Evolutionary conservation across 2,797 vertebrate genomes (phyloP).

Genomic region (Brachymystax lenok): DNA sequence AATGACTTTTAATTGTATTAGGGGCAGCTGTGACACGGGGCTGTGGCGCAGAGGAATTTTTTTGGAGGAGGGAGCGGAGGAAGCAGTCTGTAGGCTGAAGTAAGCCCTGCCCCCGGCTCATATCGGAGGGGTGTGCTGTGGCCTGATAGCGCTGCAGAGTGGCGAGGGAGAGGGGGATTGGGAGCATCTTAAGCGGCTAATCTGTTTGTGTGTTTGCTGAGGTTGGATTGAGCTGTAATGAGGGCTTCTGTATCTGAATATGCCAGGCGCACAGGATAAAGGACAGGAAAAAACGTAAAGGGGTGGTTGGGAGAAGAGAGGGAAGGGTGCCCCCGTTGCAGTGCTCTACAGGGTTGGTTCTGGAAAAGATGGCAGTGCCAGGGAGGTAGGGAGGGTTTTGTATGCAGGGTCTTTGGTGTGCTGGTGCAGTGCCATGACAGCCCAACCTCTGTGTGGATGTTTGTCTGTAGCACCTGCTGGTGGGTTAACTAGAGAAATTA

Average conservation of each 20-base stretch:
- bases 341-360: slow-evolving; percentile 29
- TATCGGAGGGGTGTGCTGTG: slow-evolving; percentile 81
- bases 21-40: slow-evolving; percentile 81
- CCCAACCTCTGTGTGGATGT: neutral
- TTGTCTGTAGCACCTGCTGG: slow-evolving; percentile 33
- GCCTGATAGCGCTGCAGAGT: slow-evolving; percentile 79
- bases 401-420: slow-evolving; percentile 44
- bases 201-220: slow-evolving; percentile 88
- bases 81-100: slow-evolving; percentile 62
- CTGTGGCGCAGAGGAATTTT: slow-evolving; percentile 75
- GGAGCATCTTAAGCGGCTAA: slow-evolving; percentile 74
- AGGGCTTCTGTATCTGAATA: slow-evolving; percentile 87
- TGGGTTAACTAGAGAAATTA: slow-evolving; percentile 7
- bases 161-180: slow-evolving; percentile 79
- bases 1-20: slow-evolving; percentile 89
- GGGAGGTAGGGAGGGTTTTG: slow-evolving; percentile 23
- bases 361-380: slow-evolving; percentile 55
- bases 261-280: slow-evolving; percentile 82
- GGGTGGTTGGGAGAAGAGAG: slow-evolving; percentile 49
- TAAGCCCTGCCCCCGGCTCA: slow-evolving; percentile 83
- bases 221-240: slow-evolving; percentile 87
- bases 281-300: slow-evolving; percentile 58
- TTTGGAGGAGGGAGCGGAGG: slow-evolving; percentile 58
- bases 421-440: slow-evolving; percentile 41
- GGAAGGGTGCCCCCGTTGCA: slow-evolving; percentile 21